Base-by-base conservation (phyloP, 1,140 invertebrate genomes). In the Cylas formicarius region DNA sequence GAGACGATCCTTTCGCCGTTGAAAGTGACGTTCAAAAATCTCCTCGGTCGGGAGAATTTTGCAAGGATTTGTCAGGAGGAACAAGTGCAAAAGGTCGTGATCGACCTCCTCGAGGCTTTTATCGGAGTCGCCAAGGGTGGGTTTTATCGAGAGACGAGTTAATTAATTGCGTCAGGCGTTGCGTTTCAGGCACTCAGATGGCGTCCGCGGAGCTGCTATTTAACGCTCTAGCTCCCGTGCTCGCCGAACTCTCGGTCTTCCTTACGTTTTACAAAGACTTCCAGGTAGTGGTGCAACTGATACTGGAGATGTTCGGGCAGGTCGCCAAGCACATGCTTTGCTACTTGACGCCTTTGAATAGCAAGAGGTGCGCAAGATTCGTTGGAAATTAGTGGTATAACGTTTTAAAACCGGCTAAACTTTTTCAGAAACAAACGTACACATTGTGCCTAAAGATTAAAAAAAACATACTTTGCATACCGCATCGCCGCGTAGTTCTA, bases 181-280 rank as follows among this genome's bases (percentile, higher is more conserved):
- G 13, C n/a, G 27, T 35, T 35, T 13, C 32, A 48, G 76, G 80
- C 26, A 63, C 72, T 31, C 60, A 76, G 56, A 71, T 76, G 18
- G 59, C 72, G 7, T 77, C 76, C 24, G 72, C 76, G 23, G 64
- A 77, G 37, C 65, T 73, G 11, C 63, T 87, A 5, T 85, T 82
- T 61, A 66, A 72, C 44, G 77, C 81, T 58, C 60, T 84, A 2
- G 69, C 72, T 24, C 76, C 76, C 0, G 67, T 86, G 11, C 56
- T 89, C 37, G 67, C 71, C 10, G 78, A 84, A 58, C 65, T 82
- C 51, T 76, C 82, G 2, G 72, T 72, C 20, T 67, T 90, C 17
- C 57, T 90, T 16, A 78, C 73, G 38, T 57, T 84, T 2, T 90
- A 87, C 60, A 83, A 86, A 65, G 88, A 88, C 68, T 90, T 87